A percentile compares a stretch with the other conserved stretches of the same genome.
phyloP scores from a whole-genome alignment of 2,113 vertebrate species.

The Grallaria varia region DNA sequence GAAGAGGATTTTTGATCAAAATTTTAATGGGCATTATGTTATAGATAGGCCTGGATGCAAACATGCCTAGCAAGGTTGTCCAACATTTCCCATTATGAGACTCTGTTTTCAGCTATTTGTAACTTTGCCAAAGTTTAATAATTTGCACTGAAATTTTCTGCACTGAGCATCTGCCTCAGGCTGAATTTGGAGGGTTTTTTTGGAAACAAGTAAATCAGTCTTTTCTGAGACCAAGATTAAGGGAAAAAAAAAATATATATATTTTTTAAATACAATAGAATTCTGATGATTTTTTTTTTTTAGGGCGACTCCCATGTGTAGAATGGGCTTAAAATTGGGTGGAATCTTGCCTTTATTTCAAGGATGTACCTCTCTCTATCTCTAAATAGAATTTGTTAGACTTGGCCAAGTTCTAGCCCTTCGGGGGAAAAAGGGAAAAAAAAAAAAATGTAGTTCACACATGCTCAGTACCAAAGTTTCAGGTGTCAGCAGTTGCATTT shows the following conservation, averaged over 20 bases:
- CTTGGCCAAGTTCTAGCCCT: not conserved
- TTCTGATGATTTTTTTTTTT: not conserved
- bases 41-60: not conserved
- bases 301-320: not conserved
- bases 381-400: not conserved
- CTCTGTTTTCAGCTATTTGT: conserved; percentile 22
- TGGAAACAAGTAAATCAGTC: not conserved
- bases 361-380: not conserved
- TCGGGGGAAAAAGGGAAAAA: not conserved
- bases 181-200: not conserved
- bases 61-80: not conserved
- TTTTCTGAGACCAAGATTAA: not conserved
- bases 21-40: not conserved
- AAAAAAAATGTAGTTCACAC: not conserved
- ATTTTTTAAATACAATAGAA: not conserved
- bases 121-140: conserved; percentile 34
- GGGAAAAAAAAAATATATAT: not conserved
- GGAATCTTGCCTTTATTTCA: not conserved
- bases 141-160: conserved; percentile 39
- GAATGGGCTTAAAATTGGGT: not conserved
- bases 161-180: not conserved
- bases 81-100: conserved; percentile 1
- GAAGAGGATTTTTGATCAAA: not conserved
- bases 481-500: conserved; percentile 59
- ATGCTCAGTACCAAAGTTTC: conserved; percentile 21